Evolutionary conservation across 1,140 invertebrate genomes (phyloP), one percentile per base, ranked within the genome.

Genomic region (Bombus polaris): DNA sequence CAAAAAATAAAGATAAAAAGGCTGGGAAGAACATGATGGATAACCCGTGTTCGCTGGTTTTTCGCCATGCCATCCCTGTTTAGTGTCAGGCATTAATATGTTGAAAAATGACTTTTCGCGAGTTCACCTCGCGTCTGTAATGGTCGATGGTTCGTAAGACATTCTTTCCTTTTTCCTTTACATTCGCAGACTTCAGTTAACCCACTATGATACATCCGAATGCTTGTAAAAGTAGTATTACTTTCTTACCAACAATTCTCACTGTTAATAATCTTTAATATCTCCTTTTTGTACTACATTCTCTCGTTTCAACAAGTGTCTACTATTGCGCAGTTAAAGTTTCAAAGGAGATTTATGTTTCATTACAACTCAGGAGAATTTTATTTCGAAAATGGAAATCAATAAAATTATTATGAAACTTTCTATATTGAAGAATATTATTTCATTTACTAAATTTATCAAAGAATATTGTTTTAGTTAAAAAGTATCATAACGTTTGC

Each of bases 1-100:
- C n/a, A 35, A 25, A 15, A 37, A 59, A 76, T 39, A 37, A 18
- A 28, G 13, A 59, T 12, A 32, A 35, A n/a, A 32, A 74, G 42
- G 25, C 28, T 18, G 32, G 25, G 8, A 73, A 47, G 42, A 73
- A 73, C 53, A 76, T 57, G 35, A 76, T 57, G 74, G 53, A 57
- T 76, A 76, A 57, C 74, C 44, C 32, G 42, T 76, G 32, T 76
- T 37, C 74, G 32, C 47, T 28, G n/a, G n/a, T 37, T 59, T 57
- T 37, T 76, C 74, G 47, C 44, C 32, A 5, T 25, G 13, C 39
- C 13, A 12, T 72, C 39, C 22, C 73, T 53, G 44, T 75, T 75
- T 75, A 75, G 22, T 39, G 70, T 73, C 39, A n/a, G 13, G 28
- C 71, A 44, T 73, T 44, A 47, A 73, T 73, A 73, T 44, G n/a